Evolutionary conservation across 2,113 vertebrate genomes (phyloP).

Genomic region (Brachionichthys hirsutus): DNA sequence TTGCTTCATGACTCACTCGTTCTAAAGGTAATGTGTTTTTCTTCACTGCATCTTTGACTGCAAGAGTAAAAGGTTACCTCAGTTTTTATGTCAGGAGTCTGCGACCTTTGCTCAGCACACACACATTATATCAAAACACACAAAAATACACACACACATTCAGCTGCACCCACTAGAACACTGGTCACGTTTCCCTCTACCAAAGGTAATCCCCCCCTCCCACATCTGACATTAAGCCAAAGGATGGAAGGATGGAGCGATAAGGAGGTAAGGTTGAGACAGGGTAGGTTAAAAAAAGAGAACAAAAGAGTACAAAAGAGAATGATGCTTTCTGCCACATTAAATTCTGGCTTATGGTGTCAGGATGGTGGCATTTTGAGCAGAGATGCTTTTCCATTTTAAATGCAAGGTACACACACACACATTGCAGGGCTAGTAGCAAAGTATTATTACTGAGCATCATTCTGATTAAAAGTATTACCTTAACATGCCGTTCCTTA

Average conservation of each 20-base stretch:
- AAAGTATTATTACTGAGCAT: too few species aligned
- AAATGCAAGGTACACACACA: too few species aligned
- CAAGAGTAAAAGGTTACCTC: not conserved
- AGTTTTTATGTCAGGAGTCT: not conserved
- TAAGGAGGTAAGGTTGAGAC: conserved; percentile 9
- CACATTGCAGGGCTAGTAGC: too few species aligned
- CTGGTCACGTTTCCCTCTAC: conserved; percentile 30
- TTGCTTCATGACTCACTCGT: not conserved
- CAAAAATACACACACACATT: conserved; percentile 6
- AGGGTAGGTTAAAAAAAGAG: not conserved
- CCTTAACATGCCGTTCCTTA: too few species aligned
- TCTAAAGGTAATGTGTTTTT: not conserved
- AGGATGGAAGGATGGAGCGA: conserved; percentile 39
- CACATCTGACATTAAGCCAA: conserved; percentile 50
- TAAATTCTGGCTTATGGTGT: conserved; percentile 33
- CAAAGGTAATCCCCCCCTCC: conserved; percentile 36
- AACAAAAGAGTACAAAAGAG: conserved; percentile 13
- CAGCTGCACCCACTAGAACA: conserved; percentile 13
- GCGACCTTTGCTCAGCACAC: not conserved
- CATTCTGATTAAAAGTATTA: too few species aligned
- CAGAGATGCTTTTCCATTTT: too few species aligned
- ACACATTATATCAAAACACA: not conserved
- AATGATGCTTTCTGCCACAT: conserved; percentile 8
- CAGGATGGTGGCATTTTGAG: not conserved
- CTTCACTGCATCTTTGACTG: not conserved